These are phyloP conservation scores for Umimayanthus chanpuru DNA, from an alignment of 92 coral and sea anemone genomes.

Conservation along the genomic window DNA sequence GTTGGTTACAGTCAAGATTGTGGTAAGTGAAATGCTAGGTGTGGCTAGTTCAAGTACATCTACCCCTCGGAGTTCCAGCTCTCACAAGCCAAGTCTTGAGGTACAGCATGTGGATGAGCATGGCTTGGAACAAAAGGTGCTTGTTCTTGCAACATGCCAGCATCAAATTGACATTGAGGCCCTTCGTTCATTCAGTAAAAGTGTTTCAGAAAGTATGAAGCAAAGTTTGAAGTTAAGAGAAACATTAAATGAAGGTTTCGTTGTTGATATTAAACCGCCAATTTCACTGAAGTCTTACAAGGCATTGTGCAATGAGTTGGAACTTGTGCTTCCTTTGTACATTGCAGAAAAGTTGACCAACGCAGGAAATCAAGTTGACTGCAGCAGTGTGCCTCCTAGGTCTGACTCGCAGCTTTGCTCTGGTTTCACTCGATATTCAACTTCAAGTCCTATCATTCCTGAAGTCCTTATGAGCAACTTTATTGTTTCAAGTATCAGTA, in stretches of 20 bases:
- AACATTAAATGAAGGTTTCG: neutral
- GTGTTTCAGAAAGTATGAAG: constrained; percentile 14
- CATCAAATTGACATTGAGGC: constrained; percentile 27
- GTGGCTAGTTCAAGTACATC: no score
- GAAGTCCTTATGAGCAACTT: constrained; percentile 2
- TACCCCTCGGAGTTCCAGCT: neutral
- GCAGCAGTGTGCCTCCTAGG: neutral
- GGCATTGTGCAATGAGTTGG: neutral
- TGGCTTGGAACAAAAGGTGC: neutral
- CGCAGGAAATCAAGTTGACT: no score
- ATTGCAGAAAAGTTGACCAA: neutral
- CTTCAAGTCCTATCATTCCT: neutral
- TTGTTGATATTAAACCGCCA: neutral
- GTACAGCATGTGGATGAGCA: neutral
- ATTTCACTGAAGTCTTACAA: neutral
- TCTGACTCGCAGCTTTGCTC: neutral
- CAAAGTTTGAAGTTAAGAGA: neutral
- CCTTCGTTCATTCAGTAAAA: neutral
- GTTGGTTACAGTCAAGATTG: neutral
- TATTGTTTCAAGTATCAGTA: neutral
- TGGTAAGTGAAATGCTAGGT: neutral
- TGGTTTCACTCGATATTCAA: neutral
- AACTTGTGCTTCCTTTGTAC: constrained; percentile 25
- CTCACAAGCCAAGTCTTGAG: neutral
- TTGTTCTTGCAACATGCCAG: constrained; percentile 26